Conservation (phyloP, 2,797 vertebrate genomes). For the Ptychobarbus kaznakovi region DNA sequence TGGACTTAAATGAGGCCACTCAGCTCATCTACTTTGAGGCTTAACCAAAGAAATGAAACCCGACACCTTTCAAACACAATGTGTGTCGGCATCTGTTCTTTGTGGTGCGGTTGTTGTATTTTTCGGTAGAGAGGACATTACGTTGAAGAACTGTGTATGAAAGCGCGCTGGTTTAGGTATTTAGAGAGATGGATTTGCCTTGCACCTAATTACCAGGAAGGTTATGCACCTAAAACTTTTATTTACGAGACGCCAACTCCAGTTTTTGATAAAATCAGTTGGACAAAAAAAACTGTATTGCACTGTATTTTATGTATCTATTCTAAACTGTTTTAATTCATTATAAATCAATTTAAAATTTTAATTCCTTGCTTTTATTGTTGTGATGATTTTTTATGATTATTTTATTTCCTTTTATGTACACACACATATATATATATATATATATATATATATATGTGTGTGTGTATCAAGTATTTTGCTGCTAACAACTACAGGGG, state of each 20-base stretch:
- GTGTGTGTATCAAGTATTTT: too few relatives aligned
- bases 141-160: slow-evolving; percentile 33
- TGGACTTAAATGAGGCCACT: slow-evolving; percentile 60
- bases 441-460: too few relatives aligned
- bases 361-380: background rate
- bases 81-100: slow-evolving; percentile 32
- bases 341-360: too few relatives aligned
- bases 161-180: slow-evolving; percentile 21
- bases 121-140: slow-evolving; percentile 25
- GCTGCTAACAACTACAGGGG: too few relatives aligned
- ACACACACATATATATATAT: too few relatives aligned
- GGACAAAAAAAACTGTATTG: background rate
- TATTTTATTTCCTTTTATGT: background rate
- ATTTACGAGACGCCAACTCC: background rate
- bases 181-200: slow-evolving; percentile 36
- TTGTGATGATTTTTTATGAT: background rate
- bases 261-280: background rate
- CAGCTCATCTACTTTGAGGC: slow-evolving; percentile 67
- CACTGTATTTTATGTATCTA: too few relatives aligned
- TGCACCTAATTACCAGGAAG: background rate
- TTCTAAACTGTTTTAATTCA: too few relatives aligned
- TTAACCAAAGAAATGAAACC: slow-evolving; percentile 63
- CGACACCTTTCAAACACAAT: slow-evolving; percentile 56
- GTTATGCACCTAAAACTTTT: slow-evolving; percentile 14
- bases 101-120: slow-evolving; percentile 55